Evolutionary conservation across 2,888 invertebrate genomes (phyloP).

Genomic region (Thereva unica): DNA sequence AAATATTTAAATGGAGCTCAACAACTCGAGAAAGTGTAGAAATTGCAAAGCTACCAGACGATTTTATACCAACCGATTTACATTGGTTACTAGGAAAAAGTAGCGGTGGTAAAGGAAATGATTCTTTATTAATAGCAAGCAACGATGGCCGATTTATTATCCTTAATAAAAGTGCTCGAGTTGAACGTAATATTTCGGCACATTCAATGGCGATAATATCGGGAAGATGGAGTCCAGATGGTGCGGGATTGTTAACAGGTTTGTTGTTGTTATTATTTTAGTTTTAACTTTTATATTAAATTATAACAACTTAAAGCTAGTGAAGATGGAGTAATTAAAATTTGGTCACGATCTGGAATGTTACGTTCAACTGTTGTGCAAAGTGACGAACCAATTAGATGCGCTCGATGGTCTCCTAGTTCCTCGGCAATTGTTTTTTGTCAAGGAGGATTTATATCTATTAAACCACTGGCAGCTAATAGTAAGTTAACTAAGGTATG

Average conservation of each 20-base stretch:
- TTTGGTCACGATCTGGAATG: slow-evolving; percentile 96
- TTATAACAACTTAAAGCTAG: slow-evolving; percentile 66
- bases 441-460: slow-evolving; percentile 68
- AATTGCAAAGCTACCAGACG: slow-evolving; percentile 77
- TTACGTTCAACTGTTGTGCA: slow-evolving; percentile 87
- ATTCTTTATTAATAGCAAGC: slow-evolving; percentile 82
- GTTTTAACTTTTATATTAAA: slow-evolving; percentile 9
- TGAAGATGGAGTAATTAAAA: slow-evolving; percentile 94
- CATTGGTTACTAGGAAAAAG: slow-evolving; percentile 72
- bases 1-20: slow-evolving; percentile 86
- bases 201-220: slow-evolving; percentile 89
- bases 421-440: slow-evolving; percentile 71
- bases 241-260: slow-evolving; percentile 80
- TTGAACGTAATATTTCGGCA: slow-evolving; percentile 91
- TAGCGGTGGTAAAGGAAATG: slow-evolving; percentile 58
- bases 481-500: slow-evolving; percentile 72
- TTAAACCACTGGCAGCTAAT: slow-evolving; percentile 75
- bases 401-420: slow-evolving; percentile 81
- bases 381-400: slow-evolving; percentile 80
- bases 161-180: slow-evolving; percentile 83
- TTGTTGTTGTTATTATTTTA: background rate
- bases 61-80: slow-evolving; percentile 87
- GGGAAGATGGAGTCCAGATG: slow-evolving; percentile 94
- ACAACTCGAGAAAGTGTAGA: slow-evolving; percentile 75
- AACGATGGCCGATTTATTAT: slow-evolving; percentile 91